Evolutionary conservation across 2,113 vertebrate genomes (phyloP).

Genomic region (Pachyramphus minor): DNA sequence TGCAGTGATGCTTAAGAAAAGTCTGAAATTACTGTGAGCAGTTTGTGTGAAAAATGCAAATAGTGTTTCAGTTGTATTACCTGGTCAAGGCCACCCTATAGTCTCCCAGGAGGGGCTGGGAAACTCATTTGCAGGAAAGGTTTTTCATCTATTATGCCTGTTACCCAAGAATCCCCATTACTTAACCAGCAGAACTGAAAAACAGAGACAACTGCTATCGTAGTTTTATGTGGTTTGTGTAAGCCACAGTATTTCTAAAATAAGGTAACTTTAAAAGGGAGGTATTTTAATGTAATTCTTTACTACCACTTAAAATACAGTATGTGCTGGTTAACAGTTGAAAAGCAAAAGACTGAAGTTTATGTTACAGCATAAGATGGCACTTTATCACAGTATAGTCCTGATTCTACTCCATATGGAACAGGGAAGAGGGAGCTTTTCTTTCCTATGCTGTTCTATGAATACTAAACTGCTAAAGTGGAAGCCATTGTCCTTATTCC

Average conservation of each 20-base stretch:
- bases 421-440: neutral
- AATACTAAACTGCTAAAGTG: neutral
- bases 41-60: neutral
- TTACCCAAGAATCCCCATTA: neutral
- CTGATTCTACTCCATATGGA: neutral
- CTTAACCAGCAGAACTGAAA: neutral
- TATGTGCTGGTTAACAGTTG: neutral
- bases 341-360: neutral
- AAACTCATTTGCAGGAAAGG: neutral
- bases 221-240: neutral
- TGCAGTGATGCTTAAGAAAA: neutral
- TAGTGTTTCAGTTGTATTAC: neutral
- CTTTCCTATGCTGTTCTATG: neutral
- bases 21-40: neutral
- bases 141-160: neutral
- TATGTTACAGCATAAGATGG: neutral
- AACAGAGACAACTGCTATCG: neutral
- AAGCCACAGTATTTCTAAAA: neutral
- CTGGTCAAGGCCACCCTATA: neutral
- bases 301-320: neutral
- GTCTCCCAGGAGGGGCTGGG: neutral
- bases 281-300: neutral
- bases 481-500: neutral
- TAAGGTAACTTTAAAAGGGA: neutral
- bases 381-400: neutral